These are phyloP conservation scores for Protobothrops mucrosquamatus DNA, from an alignment of 2,113 vertebrate genomes.

Conservation along the genomic window DNA sequence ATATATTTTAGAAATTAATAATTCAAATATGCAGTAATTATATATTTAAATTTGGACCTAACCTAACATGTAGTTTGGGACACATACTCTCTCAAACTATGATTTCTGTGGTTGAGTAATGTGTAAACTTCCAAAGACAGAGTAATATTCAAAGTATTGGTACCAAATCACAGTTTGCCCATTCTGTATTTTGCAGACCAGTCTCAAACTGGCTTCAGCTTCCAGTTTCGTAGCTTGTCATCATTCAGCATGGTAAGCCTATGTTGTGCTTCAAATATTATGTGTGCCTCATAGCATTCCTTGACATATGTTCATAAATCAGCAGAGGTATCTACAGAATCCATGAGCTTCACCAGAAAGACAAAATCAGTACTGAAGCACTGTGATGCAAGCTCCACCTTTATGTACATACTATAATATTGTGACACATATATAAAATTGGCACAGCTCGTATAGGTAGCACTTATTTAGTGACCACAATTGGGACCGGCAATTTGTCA, in stretches of 20 bases:
- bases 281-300: neutral
- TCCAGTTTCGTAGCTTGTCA: neutral
- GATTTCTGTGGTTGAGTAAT: neutral
- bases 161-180: neutral
- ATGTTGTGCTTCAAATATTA: neutral
- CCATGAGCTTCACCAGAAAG: neutral
- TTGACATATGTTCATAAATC: neutral
- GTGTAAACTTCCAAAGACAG: neutral
- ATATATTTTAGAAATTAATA: neutral
- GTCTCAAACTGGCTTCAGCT: neutral
- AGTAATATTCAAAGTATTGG: neutral
- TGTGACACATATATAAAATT: neutral
- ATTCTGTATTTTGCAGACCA: neutral
- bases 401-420: neutral
- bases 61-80: neutral
- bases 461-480: neutral
- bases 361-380: neutral
- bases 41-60: neutral
- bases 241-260: neutral
- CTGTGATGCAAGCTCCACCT: neutral
- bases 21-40: neutral
- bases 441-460: neutral
- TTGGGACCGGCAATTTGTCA: neutral
- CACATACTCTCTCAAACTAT: neutral
- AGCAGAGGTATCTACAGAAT: neutral